phyloP scores from a whole-genome alignment of 2,113 vertebrate genomes.

The Poicephalus gulielmi region DNA sequence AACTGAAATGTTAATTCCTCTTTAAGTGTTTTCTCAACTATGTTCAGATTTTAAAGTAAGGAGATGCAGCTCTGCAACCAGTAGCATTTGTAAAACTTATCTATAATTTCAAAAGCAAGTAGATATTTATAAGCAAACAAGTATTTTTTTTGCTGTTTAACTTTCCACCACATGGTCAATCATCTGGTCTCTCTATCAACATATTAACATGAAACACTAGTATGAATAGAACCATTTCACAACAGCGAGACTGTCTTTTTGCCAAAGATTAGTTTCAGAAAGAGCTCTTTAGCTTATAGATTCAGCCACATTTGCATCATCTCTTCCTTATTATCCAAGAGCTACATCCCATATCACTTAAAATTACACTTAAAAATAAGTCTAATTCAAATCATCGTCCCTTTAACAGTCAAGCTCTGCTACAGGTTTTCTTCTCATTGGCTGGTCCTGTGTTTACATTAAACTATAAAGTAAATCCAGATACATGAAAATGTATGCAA shows the following conservation, averaged over 20 bases:
- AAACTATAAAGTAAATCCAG: not conserved
- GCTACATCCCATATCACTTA: not conserved
- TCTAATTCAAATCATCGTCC: not conserved
- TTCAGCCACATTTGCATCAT: not conserved
- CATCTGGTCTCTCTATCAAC: not conserved
- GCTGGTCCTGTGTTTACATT: not conserved
- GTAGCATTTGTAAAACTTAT: not conserved
- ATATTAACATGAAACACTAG: not conserved
- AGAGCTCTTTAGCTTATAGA: not conserved
- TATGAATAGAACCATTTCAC: not conserved
- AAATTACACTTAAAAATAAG: not conserved
- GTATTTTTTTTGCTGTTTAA: not conserved
- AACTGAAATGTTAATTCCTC: slow-evolving; percentile 88
- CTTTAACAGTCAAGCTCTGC: not conserved
- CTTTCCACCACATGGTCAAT: not conserved
- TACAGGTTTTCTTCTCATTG: not conserved
- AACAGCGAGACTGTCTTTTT: not conserved
- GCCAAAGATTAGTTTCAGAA: not conserved
- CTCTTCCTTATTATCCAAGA: not conserved
- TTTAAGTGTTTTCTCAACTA: slow-evolving; percentile 78
- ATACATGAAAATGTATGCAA: accelerated
- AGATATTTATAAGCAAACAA: slow-evolving; percentile 8
- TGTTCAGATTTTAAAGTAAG: slow-evolving; percentile 64
- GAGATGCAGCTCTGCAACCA: slow-evolving; percentile 20
- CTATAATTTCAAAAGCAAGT: not conserved